These are phyloP conservation scores for Anthonomus grandis DNA, from an alignment of 1,140 invertebrate species.

Conservation along the genomic window DNA sequence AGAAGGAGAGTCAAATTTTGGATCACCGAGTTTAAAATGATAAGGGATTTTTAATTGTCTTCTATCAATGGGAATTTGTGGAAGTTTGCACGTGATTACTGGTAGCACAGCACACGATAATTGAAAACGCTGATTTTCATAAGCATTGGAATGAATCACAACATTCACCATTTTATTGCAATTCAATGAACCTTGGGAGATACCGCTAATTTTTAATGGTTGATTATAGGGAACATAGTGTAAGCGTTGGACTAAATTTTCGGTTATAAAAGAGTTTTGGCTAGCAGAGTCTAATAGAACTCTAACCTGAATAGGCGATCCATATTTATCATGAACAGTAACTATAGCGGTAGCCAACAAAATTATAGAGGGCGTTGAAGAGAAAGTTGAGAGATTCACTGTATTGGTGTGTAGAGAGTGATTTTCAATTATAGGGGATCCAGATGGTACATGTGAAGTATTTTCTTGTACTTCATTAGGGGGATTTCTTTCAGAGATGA, in stretches of 20 bases:
- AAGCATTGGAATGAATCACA: not conserved
- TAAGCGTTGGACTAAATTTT: not conserved
- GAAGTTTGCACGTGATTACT: not conserved
- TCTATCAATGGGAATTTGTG: not conserved
- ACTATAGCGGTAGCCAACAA: conserved; percentile 11
- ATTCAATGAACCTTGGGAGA: not conserved
- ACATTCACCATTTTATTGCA: not conserved
- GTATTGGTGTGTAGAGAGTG: not conserved
- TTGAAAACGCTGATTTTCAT: not conserved
- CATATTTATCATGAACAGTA: not conserved
- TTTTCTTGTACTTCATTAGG: not conserved
- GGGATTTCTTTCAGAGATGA: not conserved
- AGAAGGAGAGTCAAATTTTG: not conserved
- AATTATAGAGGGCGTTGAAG: not conserved
- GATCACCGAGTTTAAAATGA: not conserved
- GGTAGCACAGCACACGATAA: not conserved
- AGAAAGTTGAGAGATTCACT: not conserved
- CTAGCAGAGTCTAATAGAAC: conserved; percentile 3
- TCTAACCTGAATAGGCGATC: not conserved
- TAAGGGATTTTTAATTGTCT: not conserved
- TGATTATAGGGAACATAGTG: not conserved
- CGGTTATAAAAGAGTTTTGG: conserved; percentile 2
- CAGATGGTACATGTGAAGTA: not conserved
- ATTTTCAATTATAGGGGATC: not conserved
- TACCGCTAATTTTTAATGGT: not conserved